phyloP scores from a whole-genome alignment of 2,797 vertebrate genomes.

The Diglossa cyanea region DNA sequence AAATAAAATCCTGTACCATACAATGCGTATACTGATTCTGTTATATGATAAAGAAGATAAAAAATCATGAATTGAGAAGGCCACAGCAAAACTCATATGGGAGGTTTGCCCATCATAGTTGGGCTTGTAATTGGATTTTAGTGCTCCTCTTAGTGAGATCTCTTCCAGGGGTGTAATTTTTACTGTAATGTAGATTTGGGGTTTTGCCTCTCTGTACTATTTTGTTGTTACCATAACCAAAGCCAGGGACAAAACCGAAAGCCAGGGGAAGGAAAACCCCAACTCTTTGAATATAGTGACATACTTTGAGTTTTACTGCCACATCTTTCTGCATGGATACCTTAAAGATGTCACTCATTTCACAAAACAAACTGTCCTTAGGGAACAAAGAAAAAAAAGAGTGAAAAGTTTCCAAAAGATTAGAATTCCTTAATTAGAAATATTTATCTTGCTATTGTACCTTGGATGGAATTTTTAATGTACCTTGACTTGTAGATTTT shows the following conservation, averaged over 20 bases:
- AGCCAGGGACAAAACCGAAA: not conserved
- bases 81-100: not conserved
- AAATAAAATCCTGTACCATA: not conserved
- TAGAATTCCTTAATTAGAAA: not conserved
- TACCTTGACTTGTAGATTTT: not conserved
- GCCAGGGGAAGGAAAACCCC: accelerated
- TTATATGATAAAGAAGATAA: not conserved
- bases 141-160: not conserved
- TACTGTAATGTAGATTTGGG: not conserved
- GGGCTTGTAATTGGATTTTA: not conserved
- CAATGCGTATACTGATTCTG: accelerated
- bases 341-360: not conserved
- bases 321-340: not conserved
- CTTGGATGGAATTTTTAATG: not conserved
- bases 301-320: not conserved
- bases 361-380: not conserved
- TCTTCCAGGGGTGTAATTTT: not conserved
- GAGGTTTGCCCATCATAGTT: not conserved
- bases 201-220: not conserved
- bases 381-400: not conserved
- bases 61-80: not conserved
- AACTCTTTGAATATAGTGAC: not conserved
- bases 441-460: not conserved
- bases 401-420: accelerated
- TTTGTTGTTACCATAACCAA: not conserved